These are phyloP conservation scores for Mesitornis unicolor DNA, from an alignment of 2,113 vertebrate species.

Conservation along the genomic window DNA sequence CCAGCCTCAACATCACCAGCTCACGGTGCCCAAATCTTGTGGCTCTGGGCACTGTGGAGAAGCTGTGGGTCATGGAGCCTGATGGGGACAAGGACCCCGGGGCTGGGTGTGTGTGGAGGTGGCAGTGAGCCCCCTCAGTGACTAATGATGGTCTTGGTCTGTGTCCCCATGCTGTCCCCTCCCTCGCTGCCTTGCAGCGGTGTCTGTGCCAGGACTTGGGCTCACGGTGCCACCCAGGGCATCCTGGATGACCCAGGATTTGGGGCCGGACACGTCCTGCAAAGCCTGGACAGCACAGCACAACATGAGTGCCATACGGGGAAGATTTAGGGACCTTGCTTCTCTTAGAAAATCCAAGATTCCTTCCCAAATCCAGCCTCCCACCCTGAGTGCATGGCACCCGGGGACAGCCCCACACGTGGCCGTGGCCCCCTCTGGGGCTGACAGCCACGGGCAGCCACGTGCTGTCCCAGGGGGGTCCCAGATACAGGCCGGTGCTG, in stretches of 20 bases:
- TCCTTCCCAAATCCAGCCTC: not conserved
- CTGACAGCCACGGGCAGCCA: not conserved
- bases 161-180: not conserved
- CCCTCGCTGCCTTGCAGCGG: fast-evolving
- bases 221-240: fast-evolving
- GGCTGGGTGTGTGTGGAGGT: fast-evolving
- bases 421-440: not conserved
- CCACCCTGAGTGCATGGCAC: not conserved
- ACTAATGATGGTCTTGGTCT: too few species aligned
- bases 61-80: not conserved
- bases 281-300: not conserved
- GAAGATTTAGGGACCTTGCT: not conserved
- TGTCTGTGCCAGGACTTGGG: not conserved
- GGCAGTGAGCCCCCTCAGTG: not conserved
- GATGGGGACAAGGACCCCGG: fast-evolving
- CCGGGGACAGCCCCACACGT: not conserved
- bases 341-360: not conserved
- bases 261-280: fast-evolving
- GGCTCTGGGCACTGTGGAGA: fast-evolving
- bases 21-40: not conserved
- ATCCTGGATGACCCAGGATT: not conserved
- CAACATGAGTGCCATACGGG: fast-evolving
- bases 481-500: not conserved
- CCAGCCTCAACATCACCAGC: too few species aligned
- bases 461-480: fast-evolving